Conservation (phyloP, 2,888 invertebrate genomes). For the Zaprionus bogoriensis region DNA sequence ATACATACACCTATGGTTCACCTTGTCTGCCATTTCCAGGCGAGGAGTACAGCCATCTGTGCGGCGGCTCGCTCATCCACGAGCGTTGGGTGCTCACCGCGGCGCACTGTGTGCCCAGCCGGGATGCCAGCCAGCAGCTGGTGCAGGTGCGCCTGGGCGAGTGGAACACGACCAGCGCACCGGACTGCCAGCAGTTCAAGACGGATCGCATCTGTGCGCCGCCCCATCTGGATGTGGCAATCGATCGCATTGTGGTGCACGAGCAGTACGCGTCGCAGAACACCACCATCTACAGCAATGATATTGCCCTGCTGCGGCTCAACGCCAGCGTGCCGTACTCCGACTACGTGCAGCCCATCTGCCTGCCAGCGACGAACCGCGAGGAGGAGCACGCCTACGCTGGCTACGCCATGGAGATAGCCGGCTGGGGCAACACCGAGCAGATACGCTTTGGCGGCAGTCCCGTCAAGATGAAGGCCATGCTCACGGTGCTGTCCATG, state of each 20-base stretch:
- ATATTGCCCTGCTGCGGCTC: conserved; percentile 89
- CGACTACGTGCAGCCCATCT: conserved; percentile 85
- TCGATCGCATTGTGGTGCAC: conserved; percentile 87
- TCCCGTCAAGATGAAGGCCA: conserved; percentile 84
- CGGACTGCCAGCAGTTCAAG: conserved; percentile 64
- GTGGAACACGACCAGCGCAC: conserved; percentile 74
- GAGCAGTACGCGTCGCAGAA: conserved; percentile 74
- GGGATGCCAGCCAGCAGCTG: conserved; percentile 83
- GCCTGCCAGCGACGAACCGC: conserved; percentile 83
- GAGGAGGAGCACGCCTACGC: conserved; percentile 77
- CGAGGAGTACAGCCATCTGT: conserved; percentile 15
- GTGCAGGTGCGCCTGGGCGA: conserved; percentile 78
- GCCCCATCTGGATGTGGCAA: conserved; percentile 84
- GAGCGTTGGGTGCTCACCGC: conserved; percentile 85
- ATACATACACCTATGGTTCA: too few relatives aligned
- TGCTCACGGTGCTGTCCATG: conserved; percentile 82
- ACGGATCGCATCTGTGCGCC: conserved; percentile 84
- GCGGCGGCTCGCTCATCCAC: conserved; percentile 50
- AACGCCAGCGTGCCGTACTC: conserved; percentile 84
- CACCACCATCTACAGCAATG: conserved; percentile 85
- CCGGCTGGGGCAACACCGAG: conserved; percentile 87
- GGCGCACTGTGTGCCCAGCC: conserved; percentile 88
- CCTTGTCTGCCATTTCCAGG: too few relatives aligned
- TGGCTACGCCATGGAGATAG: conserved; percentile 83
- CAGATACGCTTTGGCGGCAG: conserved; percentile 81